Conservation (phyloP, 1,140 invertebrate genomes). For the Brachionus rubens region DNA sequence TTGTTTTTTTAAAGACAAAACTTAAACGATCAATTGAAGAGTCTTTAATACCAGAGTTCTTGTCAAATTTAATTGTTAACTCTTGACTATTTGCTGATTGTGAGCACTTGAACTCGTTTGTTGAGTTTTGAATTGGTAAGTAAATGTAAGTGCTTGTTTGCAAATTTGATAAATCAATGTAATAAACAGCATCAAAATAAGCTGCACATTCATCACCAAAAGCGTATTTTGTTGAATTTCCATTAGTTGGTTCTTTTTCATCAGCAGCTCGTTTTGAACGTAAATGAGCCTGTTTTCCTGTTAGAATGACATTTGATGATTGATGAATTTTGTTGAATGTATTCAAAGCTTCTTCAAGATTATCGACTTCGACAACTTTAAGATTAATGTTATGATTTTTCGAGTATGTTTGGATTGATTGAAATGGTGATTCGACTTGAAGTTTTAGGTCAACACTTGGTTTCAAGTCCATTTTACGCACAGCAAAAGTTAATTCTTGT, state of each 20-base stretch:
- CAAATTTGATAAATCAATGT: neutral
- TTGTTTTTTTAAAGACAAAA: constrained; percentile 5
- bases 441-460: neutral
- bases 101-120: neutral
- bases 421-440: constrained; percentile 19
- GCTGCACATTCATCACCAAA: constrained; percentile 34
- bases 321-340: neutral
- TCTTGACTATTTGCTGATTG: neutral
- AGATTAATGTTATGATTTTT: constrained; percentile 1
- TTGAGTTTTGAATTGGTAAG: neutral
- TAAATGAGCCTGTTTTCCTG: neutral
- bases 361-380: neutral
- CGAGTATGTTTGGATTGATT: neutral
- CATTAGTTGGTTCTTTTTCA: neutral
- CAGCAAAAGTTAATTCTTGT: constrained; percentile 6
- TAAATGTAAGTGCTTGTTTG: constrained; percentile 12
- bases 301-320: neutral
- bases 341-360: constrained; percentile 4
- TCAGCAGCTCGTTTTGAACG: neutral
- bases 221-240: neutral
- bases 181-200: constrained; percentile 22
- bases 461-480: neutral
- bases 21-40: neutral
- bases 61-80: neutral
- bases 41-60: neutral